phyloP scores from a whole-genome alignment of 2,797 vertebrate genomes.

The Rachycentron canadum region DNA sequence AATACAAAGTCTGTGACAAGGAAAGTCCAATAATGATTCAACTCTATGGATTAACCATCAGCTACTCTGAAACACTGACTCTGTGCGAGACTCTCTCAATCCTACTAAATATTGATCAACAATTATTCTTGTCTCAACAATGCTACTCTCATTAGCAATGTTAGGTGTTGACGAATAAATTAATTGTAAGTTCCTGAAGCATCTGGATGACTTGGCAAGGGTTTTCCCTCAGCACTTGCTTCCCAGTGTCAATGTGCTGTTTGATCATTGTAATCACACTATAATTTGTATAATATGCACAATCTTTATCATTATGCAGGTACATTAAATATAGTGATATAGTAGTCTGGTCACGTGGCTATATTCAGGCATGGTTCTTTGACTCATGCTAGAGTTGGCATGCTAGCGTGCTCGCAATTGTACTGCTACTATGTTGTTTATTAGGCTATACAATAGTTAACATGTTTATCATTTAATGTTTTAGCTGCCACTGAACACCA shows the following conservation, averaged over 20 bases:
- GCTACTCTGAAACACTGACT: not conserved
- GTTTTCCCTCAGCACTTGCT: not conserved
- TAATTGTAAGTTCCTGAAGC: not conserved
- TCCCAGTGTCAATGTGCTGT: too few relatives aligned
- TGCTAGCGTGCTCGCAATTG: too few relatives aligned
- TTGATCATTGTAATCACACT: too few relatives aligned
- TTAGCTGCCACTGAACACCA: not conserved
- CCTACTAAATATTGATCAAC: not conserved
- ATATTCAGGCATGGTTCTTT: too few relatives aligned
- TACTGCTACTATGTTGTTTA: not conserved
- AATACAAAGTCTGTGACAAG: too few relatives aligned
- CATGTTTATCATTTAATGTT: too few relatives aligned
- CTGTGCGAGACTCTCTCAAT: not conserved
- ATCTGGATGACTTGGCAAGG: not conserved
- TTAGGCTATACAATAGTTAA: not conserved
- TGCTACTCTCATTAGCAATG: not conserved
- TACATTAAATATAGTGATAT: too few relatives aligned
- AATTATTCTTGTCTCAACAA: not conserved
- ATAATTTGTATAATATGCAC: too few relatives aligned
- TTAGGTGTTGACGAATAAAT: not conserved
- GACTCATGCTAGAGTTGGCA: not conserved
- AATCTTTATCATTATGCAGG: too few relatives aligned
- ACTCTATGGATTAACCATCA: not conserved
- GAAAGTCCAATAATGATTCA: conserved; percentile 1
- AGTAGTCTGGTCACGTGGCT: too few relatives aligned